A percentile compares a stretch with the other conserved stretches of the same genome.
Evolutionary conservation across 2,797 vertebrate genomes (phyloP).

Genomic region (Bryconaethiops microstoma): DNA sequence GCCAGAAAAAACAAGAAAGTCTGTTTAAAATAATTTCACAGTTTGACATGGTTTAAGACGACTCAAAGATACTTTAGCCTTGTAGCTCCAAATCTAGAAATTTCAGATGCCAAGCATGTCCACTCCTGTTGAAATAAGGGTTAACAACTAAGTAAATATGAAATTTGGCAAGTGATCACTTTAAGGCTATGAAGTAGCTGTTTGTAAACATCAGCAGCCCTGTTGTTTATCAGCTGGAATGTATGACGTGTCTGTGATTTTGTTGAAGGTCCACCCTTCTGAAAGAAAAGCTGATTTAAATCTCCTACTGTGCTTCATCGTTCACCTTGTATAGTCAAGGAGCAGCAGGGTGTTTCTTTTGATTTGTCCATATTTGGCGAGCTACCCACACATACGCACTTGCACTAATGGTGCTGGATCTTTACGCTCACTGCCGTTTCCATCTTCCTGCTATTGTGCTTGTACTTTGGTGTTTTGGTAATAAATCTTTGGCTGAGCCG

Average conservation of each 20-base stretch:
- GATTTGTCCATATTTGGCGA: constrained; percentile 51
- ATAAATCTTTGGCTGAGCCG: not conserved
- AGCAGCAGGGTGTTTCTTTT: constrained; percentile 26
- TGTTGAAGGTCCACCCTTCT: constrained; percentile 14
- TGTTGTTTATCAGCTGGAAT: not conserved
- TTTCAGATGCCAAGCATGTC: too few species aligned
- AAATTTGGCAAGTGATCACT: too few species aligned
- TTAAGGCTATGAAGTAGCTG: not conserved
- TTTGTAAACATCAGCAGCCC: not conserved
- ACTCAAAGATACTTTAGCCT: too few species aligned
- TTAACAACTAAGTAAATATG: too few species aligned
- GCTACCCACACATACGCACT: not conserved
- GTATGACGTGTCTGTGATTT: not conserved
- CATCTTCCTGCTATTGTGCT: constrained; percentile 65
- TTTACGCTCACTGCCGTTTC: constrained; percentile 32
- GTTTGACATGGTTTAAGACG: too few species aligned
- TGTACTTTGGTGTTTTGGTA: not conserved
- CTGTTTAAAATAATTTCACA: too few species aligned
- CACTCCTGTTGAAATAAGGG: too few species aligned
- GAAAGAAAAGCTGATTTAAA: not conserved
- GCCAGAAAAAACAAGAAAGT: too few species aligned
- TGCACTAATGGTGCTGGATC: not conserved
- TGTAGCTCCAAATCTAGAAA: too few species aligned
- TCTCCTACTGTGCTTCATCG: constrained; percentile 2
- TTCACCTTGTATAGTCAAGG: constrained; percentile 47